A percentile compares a stretch with the other conserved stretches of the same genome.
Conservation (phyloP, 2,113 vertebrate genomes). For the Muscicapa adusta region DNA sequence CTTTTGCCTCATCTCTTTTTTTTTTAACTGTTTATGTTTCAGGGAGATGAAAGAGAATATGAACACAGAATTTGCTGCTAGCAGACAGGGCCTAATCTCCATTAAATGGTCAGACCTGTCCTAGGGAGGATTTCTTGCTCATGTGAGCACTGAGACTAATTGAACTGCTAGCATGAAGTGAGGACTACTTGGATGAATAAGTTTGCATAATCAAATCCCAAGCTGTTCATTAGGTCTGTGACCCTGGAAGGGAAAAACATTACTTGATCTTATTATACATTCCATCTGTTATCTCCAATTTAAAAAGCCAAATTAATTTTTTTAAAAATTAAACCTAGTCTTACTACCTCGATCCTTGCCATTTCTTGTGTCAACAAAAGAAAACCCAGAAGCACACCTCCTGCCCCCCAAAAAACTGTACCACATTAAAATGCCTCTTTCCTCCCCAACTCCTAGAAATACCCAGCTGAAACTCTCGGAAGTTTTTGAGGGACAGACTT, state of each 20-base stretch:
- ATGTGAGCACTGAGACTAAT: neutral
- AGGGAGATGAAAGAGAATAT: neutral
- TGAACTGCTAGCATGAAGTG: neutral
- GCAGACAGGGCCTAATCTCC: neutral
- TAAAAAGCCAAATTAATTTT: neutral
- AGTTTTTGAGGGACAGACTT: neutral
- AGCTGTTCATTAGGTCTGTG: neutral
- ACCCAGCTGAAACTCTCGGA: neutral
- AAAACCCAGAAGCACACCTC: neutral
- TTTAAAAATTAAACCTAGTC: neutral
- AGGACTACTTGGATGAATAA: neutral
- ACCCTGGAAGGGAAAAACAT: neutral
- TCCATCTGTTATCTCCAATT: neutral
- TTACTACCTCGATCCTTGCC: neutral
- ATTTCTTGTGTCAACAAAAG: neutral
- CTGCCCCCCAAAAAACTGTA: rapidly evolving
- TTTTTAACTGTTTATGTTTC: neutral
- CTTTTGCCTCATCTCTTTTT: no score
- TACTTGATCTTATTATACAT: neutral
- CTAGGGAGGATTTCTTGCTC: neutral
- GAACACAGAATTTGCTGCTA: neutral
- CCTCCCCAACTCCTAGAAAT: neutral
- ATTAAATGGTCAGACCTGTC: neutral
- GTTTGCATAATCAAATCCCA: neutral
- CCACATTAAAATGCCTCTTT: neutral